Evolutionary conservation across 53 echinoderm and acorn worm species (phyloP).

Genomic region (Actinopyga echinites): DNA sequence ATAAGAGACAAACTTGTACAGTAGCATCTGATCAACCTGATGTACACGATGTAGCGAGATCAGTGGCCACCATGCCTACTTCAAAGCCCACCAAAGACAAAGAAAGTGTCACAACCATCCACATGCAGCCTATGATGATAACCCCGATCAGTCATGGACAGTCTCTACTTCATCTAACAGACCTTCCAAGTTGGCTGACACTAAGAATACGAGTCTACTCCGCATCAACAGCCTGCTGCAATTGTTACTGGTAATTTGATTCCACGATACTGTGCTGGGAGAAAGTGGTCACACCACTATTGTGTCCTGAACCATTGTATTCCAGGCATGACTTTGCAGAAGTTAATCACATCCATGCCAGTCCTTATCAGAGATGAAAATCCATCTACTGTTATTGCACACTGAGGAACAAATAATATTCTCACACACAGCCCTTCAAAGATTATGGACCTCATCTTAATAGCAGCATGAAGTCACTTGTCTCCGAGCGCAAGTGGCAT

Average conservation of each 20-base stretch:
- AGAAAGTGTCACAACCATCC: not conserved
- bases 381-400: not conserved
- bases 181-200: not conserved
- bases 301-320: not conserved
- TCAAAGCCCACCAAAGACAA: not conserved
- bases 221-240: no score
- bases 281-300: not conserved
- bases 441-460: not conserved
- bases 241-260: not conserved
- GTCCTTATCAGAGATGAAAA: not conserved
- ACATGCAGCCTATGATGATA: not conserved
- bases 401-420: conserved; percentile 15
- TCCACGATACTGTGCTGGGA: not conserved
- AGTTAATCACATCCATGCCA: not conserved
- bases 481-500: not conserved
- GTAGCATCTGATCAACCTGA: not conserved
- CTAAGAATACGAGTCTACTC: not conserved
- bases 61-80: not conserved
- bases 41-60: no score
- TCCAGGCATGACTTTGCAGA: conserved; percentile 7
- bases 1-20: not conserved
- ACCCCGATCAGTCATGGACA: not conserved
- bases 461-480: no score
- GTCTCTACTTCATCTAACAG: not conserved
- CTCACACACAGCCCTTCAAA: not conserved